A percentile compares a stretch with the other conserved stretches of the same genome.
phyloP scores from a whole-genome alignment of 1,140 invertebrate species.

The Chelonus insularis region DNA sequence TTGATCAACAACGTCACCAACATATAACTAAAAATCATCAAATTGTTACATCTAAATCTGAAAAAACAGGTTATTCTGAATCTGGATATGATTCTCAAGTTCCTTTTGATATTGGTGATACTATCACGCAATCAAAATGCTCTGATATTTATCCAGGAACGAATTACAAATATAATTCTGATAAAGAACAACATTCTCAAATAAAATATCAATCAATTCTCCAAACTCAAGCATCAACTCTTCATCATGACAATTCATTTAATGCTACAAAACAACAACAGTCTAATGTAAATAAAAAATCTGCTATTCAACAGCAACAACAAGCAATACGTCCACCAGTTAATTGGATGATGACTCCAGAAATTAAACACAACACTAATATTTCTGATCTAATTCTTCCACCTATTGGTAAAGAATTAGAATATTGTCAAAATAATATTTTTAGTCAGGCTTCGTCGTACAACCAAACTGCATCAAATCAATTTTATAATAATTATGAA shows the following conservation, averaged over 20 bases:
- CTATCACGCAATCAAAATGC: constrained; percentile 35
- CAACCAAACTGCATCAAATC: constrained; percentile 53
- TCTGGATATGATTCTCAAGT: constrained; percentile 48
- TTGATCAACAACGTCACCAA: constrained; percentile 41
- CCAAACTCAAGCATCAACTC: constrained; percentile 37
- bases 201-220: constrained; percentile 48
- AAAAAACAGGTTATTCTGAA: constrained; percentile 44
- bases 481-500: constrained; percentile 59
- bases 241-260: constrained; percentile 41
- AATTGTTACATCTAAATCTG: constrained; percentile 41
- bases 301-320: constrained; percentile 37
- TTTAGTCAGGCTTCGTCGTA: constrained; percentile 52
- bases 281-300: constrained; percentile 31
- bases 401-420: constrained; percentile 55
- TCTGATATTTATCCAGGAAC: constrained; percentile 47
- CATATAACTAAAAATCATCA: constrained; percentile 37
- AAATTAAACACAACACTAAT: constrained; percentile 55
- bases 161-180: constrained; percentile 48
- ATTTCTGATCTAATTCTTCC: constrained; percentile 53
- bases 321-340: constrained; percentile 57
- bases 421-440: constrained; percentile 57
- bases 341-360: constrained; percentile 69
- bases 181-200: constrained; percentile 43
- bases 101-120: constrained; percentile 42
- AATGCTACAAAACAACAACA: constrained; percentile 45